Evolutionary conservation across 2,888 invertebrate species (phyloP).

Genomic region (Lampropteryx suffumata): DNA sequence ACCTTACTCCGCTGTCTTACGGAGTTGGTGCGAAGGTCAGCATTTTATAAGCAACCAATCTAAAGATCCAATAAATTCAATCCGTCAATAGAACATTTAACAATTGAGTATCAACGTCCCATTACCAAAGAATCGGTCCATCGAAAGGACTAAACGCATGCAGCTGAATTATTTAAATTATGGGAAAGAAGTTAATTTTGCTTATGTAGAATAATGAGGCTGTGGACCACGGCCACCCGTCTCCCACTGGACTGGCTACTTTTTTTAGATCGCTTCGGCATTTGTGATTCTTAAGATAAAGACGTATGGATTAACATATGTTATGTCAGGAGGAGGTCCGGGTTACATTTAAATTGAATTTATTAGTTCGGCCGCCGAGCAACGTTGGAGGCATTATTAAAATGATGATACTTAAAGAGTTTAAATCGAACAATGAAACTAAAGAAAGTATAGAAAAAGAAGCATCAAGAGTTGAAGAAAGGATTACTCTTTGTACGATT

Average conservation of each 20-base stretch:
- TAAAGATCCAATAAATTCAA: constrained; percentile 64
- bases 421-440: constrained; percentile 28
- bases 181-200: constrained; percentile 80
- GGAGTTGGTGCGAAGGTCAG: background rate
- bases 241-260: constrained; percentile 66
- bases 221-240: constrained; percentile 75
- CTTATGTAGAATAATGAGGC: constrained; percentile 77
- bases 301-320: constrained; percentile 82
- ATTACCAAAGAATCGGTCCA: constrained; percentile 47
- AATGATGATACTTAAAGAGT: constrained; percentile 41
- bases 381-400: constrained; percentile 66
- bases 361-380: constrained; percentile 69
- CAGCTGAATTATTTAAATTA: constrained; percentile 70
- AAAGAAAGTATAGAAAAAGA: constrained; percentile 1
- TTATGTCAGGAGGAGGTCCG: constrained; percentile 76
- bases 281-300: constrained; percentile 80
- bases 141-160: constrained; percentile 26
- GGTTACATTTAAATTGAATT: constrained; percentile 80
- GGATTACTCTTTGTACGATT: constrained; percentile 12
- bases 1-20: too few relatives aligned
- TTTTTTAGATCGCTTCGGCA: constrained; percentile 67
- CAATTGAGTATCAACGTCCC: constrained; percentile 65
- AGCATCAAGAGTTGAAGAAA: constrained; percentile 6
- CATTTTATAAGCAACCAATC: constrained; percentile 27
- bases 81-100: constrained; percentile 68